Evolutionary conservation across 2,113 vertebrate species (phyloP).

Genomic region (Thamnaconus septentrionalis): DNA sequence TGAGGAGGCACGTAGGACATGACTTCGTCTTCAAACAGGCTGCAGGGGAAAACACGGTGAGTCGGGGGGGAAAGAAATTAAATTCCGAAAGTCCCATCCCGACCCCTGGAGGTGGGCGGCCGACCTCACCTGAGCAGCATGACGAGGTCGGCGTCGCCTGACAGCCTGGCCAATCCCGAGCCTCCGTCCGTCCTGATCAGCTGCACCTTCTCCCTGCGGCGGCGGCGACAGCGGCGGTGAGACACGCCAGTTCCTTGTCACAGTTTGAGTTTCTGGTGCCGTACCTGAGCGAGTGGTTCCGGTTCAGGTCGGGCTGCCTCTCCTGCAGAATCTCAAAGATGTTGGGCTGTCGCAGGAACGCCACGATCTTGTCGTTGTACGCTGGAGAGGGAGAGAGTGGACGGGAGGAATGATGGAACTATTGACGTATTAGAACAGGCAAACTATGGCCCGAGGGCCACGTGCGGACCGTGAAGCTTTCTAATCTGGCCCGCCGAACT

Average conservation of each 20-base stretch:
- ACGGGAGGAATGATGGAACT: slow-evolving; percentile 14
- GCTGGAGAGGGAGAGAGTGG: slow-evolving; percentile 67
- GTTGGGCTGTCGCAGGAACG: slow-evolving; percentile 93
- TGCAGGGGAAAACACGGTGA: slow-evolving; percentile 41
- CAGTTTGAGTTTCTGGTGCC: not conserved
- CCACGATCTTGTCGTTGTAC: slow-evolving; percentile 97
- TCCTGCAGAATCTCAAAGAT: slow-evolving; percentile 96
- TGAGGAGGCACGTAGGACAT: slow-evolving; percentile 95
- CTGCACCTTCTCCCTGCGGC: slow-evolving; percentile 91
- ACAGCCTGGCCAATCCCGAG: slow-evolving; percentile 87
- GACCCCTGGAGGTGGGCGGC: no score
- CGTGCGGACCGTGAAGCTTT: not conserved
- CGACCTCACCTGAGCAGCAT: slow-evolving; percentile 85
- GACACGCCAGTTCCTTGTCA: not conserved
- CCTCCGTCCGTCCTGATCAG: slow-evolving; percentile 91
- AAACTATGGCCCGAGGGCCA: fast-evolving
- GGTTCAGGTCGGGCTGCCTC: slow-evolving; percentile 88
- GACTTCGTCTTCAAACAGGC: slow-evolving; percentile 94
- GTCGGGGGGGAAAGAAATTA: not conserved
- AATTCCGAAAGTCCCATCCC: not conserved
- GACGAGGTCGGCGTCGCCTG: slow-evolving; percentile 91
- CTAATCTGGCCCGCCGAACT: not conserved
- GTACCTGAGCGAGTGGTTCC: slow-evolving; percentile 96
- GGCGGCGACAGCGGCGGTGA: not conserved
- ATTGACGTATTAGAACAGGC: not conserved